Evolutionary conservation across 2,888 invertebrate species (phyloP).

Genomic region (Octodonta nipae): DNA sequence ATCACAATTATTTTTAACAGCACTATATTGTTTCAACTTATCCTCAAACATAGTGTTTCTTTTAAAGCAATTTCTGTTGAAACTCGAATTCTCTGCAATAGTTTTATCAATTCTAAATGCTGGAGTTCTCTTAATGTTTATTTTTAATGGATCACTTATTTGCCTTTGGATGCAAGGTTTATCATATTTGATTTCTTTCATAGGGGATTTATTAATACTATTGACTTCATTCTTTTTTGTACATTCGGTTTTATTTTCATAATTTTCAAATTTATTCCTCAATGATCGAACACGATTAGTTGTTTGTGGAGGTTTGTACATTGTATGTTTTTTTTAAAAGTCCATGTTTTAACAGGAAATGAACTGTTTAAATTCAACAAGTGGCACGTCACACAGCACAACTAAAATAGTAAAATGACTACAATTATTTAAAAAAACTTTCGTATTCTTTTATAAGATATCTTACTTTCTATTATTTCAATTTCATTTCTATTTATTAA

Average conservation of each 20-base stretch:
- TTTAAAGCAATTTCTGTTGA: slow-evolving; percentile 17
- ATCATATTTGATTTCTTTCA: slow-evolving; percentile 4
- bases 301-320: slow-evolving; percentile 34
- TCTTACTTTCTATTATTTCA: no score
- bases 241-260: slow-evolving; percentile 18
- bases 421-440: no score
- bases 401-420: no score
- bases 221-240: slow-evolving; percentile 13
- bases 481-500: no score
- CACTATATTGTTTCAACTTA: slow-evolving; percentile 25
- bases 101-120: slow-evolving; percentile 43
- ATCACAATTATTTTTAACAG: slow-evolving; percentile 25
- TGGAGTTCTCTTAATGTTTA: slow-evolving; percentile 43
- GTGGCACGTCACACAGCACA: no score
- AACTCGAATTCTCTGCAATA: no score
- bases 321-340: no score
- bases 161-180: slow-evolving; percentile 25
- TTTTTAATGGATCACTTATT: slow-evolving; percentile 34
- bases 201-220: not conserved
- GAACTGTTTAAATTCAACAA: no score
- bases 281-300: slow-evolving; percentile 47
- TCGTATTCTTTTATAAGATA: no score
- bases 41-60: slow-evolving; percentile 21
- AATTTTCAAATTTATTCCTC: slow-evolving; percentile 48
- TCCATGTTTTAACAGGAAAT: no score